Conservation (phyloP, 30 jellyfish, hydroid and myxozoan genomes). For the Nemopilema nomurai region DNA sequence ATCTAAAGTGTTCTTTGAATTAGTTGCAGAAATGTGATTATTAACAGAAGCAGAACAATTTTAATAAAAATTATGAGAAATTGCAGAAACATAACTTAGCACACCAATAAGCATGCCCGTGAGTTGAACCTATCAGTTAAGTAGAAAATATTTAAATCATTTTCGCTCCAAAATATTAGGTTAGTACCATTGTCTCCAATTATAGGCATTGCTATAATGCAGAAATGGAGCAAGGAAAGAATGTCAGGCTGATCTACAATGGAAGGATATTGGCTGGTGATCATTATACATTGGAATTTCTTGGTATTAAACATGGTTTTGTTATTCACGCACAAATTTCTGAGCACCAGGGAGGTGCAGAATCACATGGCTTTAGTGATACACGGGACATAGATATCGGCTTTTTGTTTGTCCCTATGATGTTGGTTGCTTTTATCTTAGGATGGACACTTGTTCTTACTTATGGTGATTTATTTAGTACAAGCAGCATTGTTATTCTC, state of each 20-base stretch:
- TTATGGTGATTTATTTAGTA: slow-evolving; percentile 57
- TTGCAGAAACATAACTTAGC: no score
- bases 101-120: no score
- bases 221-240: slow-evolving; percentile 59
- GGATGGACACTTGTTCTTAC: slow-evolving; percentile 62
- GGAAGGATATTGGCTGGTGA: slow-evolving; percentile 77
- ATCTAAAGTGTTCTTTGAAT: no score
- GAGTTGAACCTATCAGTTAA: no score
- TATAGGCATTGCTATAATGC: slow-evolving; percentile 55
- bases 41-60: no score
- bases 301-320: slow-evolving; percentile 54
- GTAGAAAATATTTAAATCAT: no score
- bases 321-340: slow-evolving; percentile 77
- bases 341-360: slow-evolving; percentile 12
- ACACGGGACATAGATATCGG: slow-evolving; percentile 61
- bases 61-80: no score
- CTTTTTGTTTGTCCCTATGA: slow-evolving; percentile 38
- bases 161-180: neutral
- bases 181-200: neutral
- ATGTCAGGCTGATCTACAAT: slow-evolving; percentile 62
- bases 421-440: slow-evolving; percentile 33
- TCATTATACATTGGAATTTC: slow-evolving; percentile 27
- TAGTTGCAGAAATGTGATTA: no score
- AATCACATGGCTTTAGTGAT: neutral
- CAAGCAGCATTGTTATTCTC: slow-evolving; percentile 44